phyloP scores from a whole-genome alignment of 2,888 invertebrate species.

The Aspidapion aeneum region DNA sequence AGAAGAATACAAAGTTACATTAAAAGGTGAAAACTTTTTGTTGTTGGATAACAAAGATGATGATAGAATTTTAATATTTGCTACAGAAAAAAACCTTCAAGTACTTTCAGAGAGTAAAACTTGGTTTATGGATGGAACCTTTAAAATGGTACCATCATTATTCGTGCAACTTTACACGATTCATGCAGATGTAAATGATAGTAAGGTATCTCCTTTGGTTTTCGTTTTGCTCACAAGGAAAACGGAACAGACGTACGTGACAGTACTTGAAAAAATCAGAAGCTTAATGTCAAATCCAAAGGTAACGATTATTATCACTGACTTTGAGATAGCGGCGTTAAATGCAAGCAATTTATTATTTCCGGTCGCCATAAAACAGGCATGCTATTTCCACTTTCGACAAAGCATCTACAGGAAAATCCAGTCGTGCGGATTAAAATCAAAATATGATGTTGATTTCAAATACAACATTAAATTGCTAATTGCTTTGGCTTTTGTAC shows the following conservation, averaged over 20 bases:
- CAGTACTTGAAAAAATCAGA: background rate
- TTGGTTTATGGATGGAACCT: background rate
- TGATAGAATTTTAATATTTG: too few relatives aligned
- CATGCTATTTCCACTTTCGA: background rate
- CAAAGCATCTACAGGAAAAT: background rate
- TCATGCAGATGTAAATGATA: background rate
- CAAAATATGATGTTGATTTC: background rate
- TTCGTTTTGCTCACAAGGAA: background rate
- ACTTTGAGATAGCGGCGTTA: background rate
- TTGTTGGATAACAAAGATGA: too few relatives aligned
- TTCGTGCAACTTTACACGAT: background rate
- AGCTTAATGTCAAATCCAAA: background rate
- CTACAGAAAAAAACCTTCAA: too few relatives aligned
- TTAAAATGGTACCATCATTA: background rate
- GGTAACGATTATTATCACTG: background rate
- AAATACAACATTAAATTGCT: background rate
- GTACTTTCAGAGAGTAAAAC: too few relatives aligned
- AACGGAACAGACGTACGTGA: background rate
- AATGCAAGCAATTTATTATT: background rate
- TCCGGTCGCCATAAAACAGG: background rate
- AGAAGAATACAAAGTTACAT: too few relatives aligned
- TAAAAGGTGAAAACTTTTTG: too few relatives aligned
- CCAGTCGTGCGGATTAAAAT: background rate
- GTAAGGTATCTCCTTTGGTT: background rate
- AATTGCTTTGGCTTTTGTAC: background rate